These are phyloP conservation scores for Chrysochloris asiatica DNA, from an alignment of 2,113 vertebrate species.

Conservation along the genomic window DNA sequence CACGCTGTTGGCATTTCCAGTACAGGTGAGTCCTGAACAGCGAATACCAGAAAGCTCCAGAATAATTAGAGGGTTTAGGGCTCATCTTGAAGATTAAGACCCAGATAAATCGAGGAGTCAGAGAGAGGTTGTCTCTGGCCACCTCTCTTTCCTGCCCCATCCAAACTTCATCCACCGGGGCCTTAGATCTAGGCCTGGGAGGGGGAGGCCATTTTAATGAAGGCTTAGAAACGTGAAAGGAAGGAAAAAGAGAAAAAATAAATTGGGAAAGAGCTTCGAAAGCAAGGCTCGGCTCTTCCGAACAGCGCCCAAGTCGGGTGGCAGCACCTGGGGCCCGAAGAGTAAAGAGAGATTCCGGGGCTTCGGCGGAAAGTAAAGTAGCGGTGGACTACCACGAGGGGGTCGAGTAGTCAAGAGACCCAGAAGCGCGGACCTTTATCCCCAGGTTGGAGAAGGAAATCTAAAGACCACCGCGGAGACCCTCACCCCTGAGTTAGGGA, in stretches of 20 bases:
- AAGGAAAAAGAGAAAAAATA: constrained; percentile 32
- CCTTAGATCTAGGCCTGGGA: constrained; percentile 21
- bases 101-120: background rate
- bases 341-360: background rate
- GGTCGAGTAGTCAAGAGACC: background rate
- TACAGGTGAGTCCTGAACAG: constrained; percentile 38
- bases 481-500: constrained; percentile 43
- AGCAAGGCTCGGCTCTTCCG: constrained; percentile 34
- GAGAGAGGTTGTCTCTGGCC: background rate
- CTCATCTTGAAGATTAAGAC: constrained; percentile 37
- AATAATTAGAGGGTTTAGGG: constrained; percentile 32
- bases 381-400: background rate
- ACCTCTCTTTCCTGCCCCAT: background rate
- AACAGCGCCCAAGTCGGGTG: constrained; percentile 12
- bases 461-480: constrained; percentile 27
- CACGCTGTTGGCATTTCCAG: constrained; percentile 63
- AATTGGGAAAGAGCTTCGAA: constrained; percentile 16
- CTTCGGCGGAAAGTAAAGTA: constrained; percentile 45
- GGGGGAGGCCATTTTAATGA: constrained; percentile 72
- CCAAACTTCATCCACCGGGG: constrained; percentile 64
- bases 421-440: background rate
- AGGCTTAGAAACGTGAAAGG: constrained; percentile 9
- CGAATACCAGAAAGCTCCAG: constrained; percentile 55
- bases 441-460: constrained; percentile 13
- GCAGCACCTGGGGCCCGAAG: constrained; percentile 12